Percentiles rank a stretch among this genome's conserved stretches.
phyloP scores from a whole-genome alignment of 2,797 vertebrate genomes.

The Lophius americanus region DNA sequence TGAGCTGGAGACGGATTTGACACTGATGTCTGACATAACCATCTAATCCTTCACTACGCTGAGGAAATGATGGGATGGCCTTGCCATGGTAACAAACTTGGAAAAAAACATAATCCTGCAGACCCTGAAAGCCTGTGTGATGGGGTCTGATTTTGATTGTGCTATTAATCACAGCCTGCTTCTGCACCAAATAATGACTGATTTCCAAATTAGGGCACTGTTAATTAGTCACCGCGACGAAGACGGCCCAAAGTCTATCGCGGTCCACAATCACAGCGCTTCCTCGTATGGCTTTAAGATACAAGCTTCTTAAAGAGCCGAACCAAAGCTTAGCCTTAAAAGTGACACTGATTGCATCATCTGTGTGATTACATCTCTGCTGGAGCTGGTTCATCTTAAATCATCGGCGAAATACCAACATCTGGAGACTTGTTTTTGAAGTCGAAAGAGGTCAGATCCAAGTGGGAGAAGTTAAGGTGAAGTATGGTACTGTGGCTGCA shows the following conservation, averaged over 20 bases:
- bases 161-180: slow-evolving; percentile 55
- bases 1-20: slow-evolving; percentile 74
- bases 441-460: slow-evolving; percentile 14
- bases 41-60: slow-evolving; percentile 72
- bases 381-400: slow-evolving; percentile 21
- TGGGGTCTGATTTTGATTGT: slow-evolving; percentile 71
- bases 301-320: slow-evolving; percentile 61
- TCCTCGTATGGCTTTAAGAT: slow-evolving; percentile 49
- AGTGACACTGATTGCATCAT: slow-evolving; percentile 62
- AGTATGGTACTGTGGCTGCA: slow-evolving; percentile 21
- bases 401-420: slow-evolving; percentile 51
- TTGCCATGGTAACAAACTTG: slow-evolving; percentile 70
- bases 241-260: slow-evolving; percentile 35
- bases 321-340: slow-evolving; percentile 57
- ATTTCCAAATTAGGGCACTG: slow-evolving; percentile 57
- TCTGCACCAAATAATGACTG: slow-evolving; percentile 53
- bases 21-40: slow-evolving; percentile 77
- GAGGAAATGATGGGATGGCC: slow-evolving; percentile 50
- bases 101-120: slow-evolving; percentile 67
- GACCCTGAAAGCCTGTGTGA: slow-evolving; percentile 62
- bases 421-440: slow-evolving; percentile 43
- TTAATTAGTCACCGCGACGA: slow-evolving; percentile 66
- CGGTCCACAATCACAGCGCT: slow-evolving; percentile 59
- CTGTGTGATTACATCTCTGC: neutral
- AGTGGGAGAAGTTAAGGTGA: slow-evolving; percentile 45